Conservation (phyloP, 2,888 invertebrate genomes). For the Patella ulyssiponensis region DNA sequence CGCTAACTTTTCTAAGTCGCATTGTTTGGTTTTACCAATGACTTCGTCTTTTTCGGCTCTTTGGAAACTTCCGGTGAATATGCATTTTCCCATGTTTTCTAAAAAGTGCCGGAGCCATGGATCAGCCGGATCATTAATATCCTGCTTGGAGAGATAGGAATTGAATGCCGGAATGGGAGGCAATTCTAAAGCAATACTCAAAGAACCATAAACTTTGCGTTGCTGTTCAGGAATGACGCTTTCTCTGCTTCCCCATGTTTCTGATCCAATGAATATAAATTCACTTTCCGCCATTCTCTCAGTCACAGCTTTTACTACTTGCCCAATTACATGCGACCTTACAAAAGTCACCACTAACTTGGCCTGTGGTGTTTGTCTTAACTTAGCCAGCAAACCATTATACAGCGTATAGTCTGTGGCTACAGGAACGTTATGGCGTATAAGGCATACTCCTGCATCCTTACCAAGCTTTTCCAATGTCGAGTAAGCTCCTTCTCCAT, state of each 20-base stretch:
- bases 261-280: not conserved
- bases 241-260: constrained; percentile 4
- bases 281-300: not conserved
- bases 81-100: not conserved
- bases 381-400: not conserved
- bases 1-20: not conserved
- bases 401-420: not conserved
- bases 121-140: not conserved
- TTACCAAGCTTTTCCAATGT: not conserved
- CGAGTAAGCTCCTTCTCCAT: not conserved
- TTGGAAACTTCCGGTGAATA: not conserved
- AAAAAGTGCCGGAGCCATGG: not conserved
- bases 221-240: not conserved
- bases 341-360: not conserved
- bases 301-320: not conserved
- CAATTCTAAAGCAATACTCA: not conserved
- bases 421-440: not conserved
- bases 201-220: not conserved
- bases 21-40: not conserved
- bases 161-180: not conserved
- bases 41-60: not conserved
- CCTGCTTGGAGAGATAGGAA: not conserved
- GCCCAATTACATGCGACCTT: not conserved
- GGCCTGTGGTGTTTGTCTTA: not conserved
- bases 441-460: not conserved